Evolutionary conservation across 2,888 invertebrate species (phyloP).

Genomic region (Drosophila algonquin): DNA sequence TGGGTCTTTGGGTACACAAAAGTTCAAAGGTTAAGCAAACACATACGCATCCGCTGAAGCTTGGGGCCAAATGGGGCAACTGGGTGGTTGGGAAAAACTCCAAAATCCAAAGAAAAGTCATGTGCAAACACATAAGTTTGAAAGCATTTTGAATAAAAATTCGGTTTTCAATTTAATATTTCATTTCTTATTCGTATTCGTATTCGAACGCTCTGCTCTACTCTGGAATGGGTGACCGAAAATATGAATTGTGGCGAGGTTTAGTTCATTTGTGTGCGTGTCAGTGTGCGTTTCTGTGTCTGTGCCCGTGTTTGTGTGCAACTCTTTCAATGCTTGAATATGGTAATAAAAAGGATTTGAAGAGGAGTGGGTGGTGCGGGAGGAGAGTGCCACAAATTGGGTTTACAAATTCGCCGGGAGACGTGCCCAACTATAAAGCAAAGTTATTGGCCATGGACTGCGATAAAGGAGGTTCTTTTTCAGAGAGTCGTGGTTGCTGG

Average conservation of each 20-base stretch:
- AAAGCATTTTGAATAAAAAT: conserved; percentile 53
- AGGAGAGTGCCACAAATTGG: conserved; percentile 58
- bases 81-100: neutral
- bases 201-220: conserved; percentile 19
- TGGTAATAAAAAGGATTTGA: conserved; percentile 48
- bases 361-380: conserved; percentile 24
- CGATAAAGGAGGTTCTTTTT: conserved; percentile 6
- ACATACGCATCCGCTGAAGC: conserved; percentile 13
- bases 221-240: conserved; percentile 40
- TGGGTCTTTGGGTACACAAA: conserved; percentile 43
- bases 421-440: conserved; percentile 55
- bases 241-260: conserved; percentile 48
- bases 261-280: conserved; percentile 23
- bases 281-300: conserved; percentile 26
- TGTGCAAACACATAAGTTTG: conserved; percentile 49
- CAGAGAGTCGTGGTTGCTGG: conserved; percentile 2
- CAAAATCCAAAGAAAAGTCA: conserved; percentile 41
- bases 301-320: conserved; percentile 34
- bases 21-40: conserved; percentile 61
- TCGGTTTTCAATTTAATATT: conserved; percentile 68
- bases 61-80: neutral
- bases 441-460: conserved; percentile 51
- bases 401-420: conserved; percentile 52
- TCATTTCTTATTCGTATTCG: conserved; percentile 52
- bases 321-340: conserved; percentile 56